Base-by-base conservation (phyloP, 2,888 invertebrate genomes). In the Archaeoteleia sp. region DNA sequence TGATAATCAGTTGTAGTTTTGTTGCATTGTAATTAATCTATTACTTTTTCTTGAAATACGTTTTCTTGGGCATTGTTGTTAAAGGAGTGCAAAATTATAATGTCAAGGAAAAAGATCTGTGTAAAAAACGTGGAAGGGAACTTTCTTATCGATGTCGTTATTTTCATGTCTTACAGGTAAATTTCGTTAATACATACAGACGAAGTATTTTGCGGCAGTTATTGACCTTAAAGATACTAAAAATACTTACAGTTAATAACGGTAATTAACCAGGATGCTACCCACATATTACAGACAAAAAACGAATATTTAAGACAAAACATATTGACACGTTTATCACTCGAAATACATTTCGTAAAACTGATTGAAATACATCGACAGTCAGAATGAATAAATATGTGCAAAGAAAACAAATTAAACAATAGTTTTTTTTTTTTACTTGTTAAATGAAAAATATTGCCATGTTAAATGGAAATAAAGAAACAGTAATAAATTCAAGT, bases 161-260 rank as follows among this genome's bases (percentile, higher is more conserved):
- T 34, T 42, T 27, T 34, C 29, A 37, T 32, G 10, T 34, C 7
- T 34, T 23, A 12, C 35, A 8, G 39, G 15, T 14, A 10, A 7
- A 27, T 39, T 43, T 27, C 29, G 32, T 27, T 39, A 40, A 35
- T 12, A 13, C 23, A 17, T 53, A 62, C 34, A 9, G n/a, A 48
- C 42, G 27, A 51, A 34, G 45, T 46, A 66, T 55, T 67, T 55
- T 45, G 46, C 49, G 37, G 51, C 61, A 67, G 61, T 45, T 67
- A 67, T 67, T 57, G 67, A 51, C 61, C 67, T 67, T 62, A 67
- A 40, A 13, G 55, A 39, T 54, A 55, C 61, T 55, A 67, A 60
- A 67, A 67, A 55, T 61, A 61, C 67, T 66, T 66, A 66, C 61
- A 60, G 55, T 61, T 67, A 61, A 49, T 67, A 67, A 55, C 54